Conservation (phyloP, 2,113 vertebrate species). For the Nycticebus coucang region DNA sequence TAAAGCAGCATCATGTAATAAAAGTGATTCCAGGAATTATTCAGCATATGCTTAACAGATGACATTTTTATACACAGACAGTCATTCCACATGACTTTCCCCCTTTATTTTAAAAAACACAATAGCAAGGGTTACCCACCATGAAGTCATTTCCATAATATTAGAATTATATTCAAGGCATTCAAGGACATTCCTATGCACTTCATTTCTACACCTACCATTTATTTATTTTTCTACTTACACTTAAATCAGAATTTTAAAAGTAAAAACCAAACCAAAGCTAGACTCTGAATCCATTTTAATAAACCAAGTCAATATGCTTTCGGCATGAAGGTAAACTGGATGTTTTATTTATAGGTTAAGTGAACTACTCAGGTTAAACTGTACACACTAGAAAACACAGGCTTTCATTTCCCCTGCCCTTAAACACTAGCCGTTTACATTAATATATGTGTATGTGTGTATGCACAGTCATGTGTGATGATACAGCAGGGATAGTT, state of each 20-base stretch:
- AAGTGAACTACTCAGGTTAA: neutral
- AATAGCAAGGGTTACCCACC: constrained; percentile 28
- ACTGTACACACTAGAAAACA: neutral
- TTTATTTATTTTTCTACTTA: constrained; percentile 49
- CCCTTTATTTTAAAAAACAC: neutral
- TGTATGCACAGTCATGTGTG: neutral
- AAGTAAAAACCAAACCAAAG: neutral
- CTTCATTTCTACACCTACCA: constrained; percentile 6
- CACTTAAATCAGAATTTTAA: constrained; percentile 25
- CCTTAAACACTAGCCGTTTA: neutral
- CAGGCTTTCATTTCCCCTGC: neutral
- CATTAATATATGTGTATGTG: neutral
- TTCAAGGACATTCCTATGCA: constrained; percentile 4
- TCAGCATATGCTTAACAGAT: constrained; percentile 66
- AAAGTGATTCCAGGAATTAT: constrained; percentile 50
- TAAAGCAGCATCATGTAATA: constrained; percentile 24
- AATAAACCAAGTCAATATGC: neutral
- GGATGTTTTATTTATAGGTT: neutral
- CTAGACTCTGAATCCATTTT: neutral
- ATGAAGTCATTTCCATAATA: constrained; percentile 59
- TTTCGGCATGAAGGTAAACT: neutral
- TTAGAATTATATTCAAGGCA: constrained; percentile 54
- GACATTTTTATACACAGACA: constrained; percentile 55
- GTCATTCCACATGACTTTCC: constrained; percentile 24
- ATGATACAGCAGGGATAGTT: neutral